These are phyloP conservation scores for Limonius californicus DNA, from an alignment of 1,140 invertebrate species.

Conservation along the genomic window DNA sequence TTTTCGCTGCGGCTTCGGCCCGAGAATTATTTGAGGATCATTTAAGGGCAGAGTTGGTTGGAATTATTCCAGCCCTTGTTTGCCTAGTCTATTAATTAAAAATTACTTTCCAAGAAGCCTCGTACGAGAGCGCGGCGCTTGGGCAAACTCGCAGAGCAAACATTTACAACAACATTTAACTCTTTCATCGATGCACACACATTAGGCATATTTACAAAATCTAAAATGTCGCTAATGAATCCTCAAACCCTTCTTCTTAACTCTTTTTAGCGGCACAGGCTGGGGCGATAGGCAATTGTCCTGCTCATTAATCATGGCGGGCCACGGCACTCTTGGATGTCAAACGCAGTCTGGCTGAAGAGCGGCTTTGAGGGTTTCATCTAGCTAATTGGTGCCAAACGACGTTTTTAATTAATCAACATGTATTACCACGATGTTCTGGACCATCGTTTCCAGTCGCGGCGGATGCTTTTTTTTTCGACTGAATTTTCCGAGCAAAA, in stretches of 20 bases:
- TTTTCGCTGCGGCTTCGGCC: background rate
- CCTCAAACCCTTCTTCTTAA: slow-evolving; percentile 40
- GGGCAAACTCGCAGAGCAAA: slow-evolving; percentile 1
- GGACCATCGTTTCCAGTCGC: background rate
- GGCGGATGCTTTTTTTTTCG: background rate
- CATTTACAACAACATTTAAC: slow-evolving; percentile 12
- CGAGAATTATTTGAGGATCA: background rate
- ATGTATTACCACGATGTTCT: slow-evolving; percentile 27
- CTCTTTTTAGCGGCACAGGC: slow-evolving; percentile 18
- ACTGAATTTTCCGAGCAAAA: background rate
- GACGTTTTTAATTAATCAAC: slow-evolving; percentile 46
- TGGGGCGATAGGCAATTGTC: slow-evolving; percentile 43
- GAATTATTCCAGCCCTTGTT: background rate
- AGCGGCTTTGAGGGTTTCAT: slow-evolving; percentile 46
- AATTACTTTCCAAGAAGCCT: slow-evolving; percentile 13
- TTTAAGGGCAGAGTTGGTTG: too few species aligned
- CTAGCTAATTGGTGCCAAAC: slow-evolving; percentile 47
- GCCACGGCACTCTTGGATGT: slow-evolving; percentile 44
- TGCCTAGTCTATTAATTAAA: background rate
- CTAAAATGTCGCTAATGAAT: slow-evolving; percentile 44
- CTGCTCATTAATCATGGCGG: slow-evolving; percentile 46
- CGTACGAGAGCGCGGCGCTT: too few species aligned
- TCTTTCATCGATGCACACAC: slow-evolving; percentile 13
- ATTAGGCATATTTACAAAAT: slow-evolving; percentile 42
- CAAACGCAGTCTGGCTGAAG: slow-evolving; percentile 45